Percentiles rank a stretch among this genome's conserved stretches.
phyloP scores from a whole-genome alignment of 2,113 vertebrate genomes.

The Orycteropus afer region DNA sequence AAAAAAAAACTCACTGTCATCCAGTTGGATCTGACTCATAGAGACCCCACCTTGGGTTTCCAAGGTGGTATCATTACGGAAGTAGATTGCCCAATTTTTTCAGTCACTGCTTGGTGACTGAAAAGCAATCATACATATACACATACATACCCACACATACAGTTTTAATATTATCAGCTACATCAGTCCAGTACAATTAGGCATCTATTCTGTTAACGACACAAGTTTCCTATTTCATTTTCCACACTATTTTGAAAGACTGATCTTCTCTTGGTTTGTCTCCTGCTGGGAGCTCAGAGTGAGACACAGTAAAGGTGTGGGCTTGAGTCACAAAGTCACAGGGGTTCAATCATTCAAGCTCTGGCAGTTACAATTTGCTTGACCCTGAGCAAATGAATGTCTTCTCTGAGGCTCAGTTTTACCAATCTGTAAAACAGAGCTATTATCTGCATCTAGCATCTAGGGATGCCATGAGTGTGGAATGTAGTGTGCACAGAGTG shows the following conservation, averaged over 20 bases:
- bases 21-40: too few species aligned
- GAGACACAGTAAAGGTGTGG: not conserved
- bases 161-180: not conserved
- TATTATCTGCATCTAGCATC: accelerated
- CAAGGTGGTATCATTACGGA: too few species aligned
- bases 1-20: too few species aligned
- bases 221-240: not conserved
- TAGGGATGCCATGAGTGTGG: accelerated
- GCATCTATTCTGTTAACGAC: not conserved
- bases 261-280: not conserved
- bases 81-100: too few species aligned
- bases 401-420: not conserved
- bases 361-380: not conserved
- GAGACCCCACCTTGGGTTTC: too few species aligned
- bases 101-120: not conserved
- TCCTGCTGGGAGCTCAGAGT: not conserved
- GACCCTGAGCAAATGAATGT: not conserved
- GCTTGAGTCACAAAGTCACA: not conserved
- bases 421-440: not conserved
- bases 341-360: not conserved
- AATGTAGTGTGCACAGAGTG: accelerated
- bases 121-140: not conserved
- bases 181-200: not conserved
- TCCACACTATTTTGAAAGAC: not conserved
- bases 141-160: not conserved